Percentiles rank a stretch among this genome's conserved stretches.
Evolutionary conservation across 2,113 vertebrate species (phyloP).

Genomic region (Pristiophorus japonicus): DNA sequence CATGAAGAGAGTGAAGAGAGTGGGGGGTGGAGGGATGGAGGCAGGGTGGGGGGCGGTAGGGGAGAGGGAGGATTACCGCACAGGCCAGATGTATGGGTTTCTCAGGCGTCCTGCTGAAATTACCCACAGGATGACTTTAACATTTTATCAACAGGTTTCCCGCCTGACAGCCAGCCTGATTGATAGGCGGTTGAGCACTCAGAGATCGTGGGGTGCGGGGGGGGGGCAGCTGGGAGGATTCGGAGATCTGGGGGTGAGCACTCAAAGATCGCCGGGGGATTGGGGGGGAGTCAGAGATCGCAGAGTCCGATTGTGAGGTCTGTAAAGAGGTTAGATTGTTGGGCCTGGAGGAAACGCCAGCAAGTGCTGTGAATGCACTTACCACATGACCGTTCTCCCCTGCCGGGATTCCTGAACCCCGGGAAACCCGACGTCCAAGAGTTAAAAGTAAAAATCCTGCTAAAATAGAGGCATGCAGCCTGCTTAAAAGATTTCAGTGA

Average conservation of each 20-base stretch:
- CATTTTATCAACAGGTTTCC: neutral
- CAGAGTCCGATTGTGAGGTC: neutral
- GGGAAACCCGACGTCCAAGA: neutral
- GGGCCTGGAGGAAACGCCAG: neutral
- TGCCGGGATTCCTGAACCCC: neutral
- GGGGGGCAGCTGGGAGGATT: neutral
- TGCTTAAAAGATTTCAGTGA: neutral
- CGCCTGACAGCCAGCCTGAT: neutral
- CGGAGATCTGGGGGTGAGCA: too few species aligned
- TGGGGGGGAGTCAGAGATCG: neutral
- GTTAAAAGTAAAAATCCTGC: neutral
- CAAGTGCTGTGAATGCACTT: neutral
- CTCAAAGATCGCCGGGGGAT: too few species aligned
- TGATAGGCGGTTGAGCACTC: neutral
- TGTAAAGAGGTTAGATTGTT: too few species aligned
- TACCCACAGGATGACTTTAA: too few species aligned
- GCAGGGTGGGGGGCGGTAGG: too few species aligned
- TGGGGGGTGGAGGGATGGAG: too few species aligned
- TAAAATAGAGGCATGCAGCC: neutral
- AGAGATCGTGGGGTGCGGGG: neutral
- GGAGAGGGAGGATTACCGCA: neutral
- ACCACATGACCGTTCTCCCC: neutral
- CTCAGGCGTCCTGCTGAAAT: too few species aligned
- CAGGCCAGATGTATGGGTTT: neutral
- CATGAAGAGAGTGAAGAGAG: neutral